Base-by-base conservation (phyloP, 2,113 vertebrate species). In the Nothoprocta perdicaria region DNA sequence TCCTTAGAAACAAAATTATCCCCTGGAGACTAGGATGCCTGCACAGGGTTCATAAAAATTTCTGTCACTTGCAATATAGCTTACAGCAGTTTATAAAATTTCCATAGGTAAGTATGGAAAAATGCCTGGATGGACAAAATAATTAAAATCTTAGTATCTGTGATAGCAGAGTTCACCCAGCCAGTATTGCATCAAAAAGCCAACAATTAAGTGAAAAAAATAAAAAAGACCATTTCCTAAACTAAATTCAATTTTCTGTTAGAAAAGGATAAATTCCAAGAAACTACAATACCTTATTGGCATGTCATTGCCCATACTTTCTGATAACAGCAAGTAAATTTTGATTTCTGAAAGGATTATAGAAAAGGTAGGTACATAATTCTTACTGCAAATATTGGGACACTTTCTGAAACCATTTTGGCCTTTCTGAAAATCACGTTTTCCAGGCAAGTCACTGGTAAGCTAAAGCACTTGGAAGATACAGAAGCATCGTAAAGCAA, bases 391-490 rank as follows among this genome's bases (percentile, higher is more conserved):
- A 91, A 69, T 79, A 91, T 17, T 50, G 63, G 41, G 6, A 13
- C 18, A 29, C 74, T 86, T n/a, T 55, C 52, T 77, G 75, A 90
- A 92, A 69, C 6, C 14, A 45, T 61, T 66, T 52, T 1, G 2
- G 9, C 12, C 31, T 74, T 89, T 88, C 69, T 76, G 63, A 84
- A 95, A 94, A 94, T 82, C 43, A 31, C 5, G 26, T 88, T 90
- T 74, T 91, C 22, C 82, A 55, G 43, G 12, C 17, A 63, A 4
- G 3, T 78, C 53, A 57, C 16, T 88, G 71, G 61, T 86, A 67
- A 80, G 76, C 41, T 73, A 27, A 87, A 82, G 22, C 27, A 57
- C 46, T 72, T 89, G 16, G 14, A 76, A 80, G 86, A 85, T 60
- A 69, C 14, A 27, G 5, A 69, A 88, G 2, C 46, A 73, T 84